Percentiles rank a stretch among this genome's conserved stretches.
These are phyloP conservation scores for Delia radicum DNA, from an alignment of 1,140 invertebrate genomes.

Conservation along the genomic window DNA sequence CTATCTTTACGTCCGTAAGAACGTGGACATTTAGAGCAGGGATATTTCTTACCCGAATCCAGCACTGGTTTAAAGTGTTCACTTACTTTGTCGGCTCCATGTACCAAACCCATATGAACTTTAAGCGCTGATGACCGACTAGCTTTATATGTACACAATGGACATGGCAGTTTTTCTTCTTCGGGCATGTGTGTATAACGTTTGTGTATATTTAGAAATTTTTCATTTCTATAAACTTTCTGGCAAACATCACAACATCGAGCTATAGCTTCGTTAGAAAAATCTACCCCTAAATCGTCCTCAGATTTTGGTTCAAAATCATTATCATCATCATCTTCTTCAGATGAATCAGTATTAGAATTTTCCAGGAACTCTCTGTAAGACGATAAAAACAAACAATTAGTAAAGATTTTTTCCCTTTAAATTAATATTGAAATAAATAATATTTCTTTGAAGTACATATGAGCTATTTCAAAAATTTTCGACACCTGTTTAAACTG, in stretches of 20 bases:
- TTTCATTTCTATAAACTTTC: neutral
- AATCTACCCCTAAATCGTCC: neutral
- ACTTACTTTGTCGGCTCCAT: neutral
- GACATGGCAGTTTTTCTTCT: neutral
- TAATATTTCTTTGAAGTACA: too few relatives aligned
- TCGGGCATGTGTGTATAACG: constrained; percentile 5
- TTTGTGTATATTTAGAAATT: neutral
- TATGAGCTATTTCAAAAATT: too few relatives aligned
- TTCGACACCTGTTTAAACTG: too few relatives aligned
- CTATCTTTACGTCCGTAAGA: neutral
- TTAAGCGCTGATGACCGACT: neutral
- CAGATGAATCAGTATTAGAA: neutral
- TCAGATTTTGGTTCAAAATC: neutral
- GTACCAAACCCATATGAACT: neutral
- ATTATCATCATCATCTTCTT: neutral
- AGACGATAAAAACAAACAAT: neutral
- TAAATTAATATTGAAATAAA: neutral
- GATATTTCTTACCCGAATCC: neutral
- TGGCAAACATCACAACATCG: neutral
- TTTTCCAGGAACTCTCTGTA: neutral
- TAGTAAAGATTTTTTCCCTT: neutral
- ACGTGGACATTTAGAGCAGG: neutral
- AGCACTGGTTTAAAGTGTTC: neutral
- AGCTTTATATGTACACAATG: neutral
- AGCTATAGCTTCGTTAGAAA: neutral